phyloP scores from a whole-genome alignment of 1,140 invertebrate genomes.

The Oscheius sp. region DNA sequence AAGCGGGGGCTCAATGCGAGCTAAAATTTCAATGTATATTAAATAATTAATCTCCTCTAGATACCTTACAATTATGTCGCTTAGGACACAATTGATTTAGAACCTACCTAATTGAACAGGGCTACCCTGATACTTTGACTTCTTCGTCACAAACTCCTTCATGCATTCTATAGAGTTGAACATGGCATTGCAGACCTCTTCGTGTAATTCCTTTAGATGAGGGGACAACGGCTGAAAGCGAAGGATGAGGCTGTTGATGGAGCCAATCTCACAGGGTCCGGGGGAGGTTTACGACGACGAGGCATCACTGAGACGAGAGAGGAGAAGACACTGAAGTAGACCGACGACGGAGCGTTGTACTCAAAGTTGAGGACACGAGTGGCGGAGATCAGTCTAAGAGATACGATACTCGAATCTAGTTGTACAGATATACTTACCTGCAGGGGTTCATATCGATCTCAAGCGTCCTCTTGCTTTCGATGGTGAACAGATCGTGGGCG shows the following conservation, averaged over 20 bases:
- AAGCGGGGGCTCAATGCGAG: too few species aligned
- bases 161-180: background rate
- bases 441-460: slow-evolving; percentile 17
- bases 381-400: background rate
- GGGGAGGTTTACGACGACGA: background rate
- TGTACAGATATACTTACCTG: slow-evolving; percentile 20
- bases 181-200: background rate
- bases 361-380: background rate
- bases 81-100: background rate
- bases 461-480: slow-evolving; percentile 1
- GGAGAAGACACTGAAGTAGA: background rate
- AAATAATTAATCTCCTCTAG: too few species aligned
- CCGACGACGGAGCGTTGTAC: background rate
- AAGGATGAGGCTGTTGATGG: too few species aligned
- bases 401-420: too few species aligned
- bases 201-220: background rate
- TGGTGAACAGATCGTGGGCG: slow-evolving; percentile 11
- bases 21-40: too few species aligned
- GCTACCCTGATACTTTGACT: background rate
- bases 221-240: background rate
- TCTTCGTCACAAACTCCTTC: background rate
- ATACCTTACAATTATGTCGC: background rate
- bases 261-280: slow-evolving; percentile 10
- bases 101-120: background rate
- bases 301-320: background rate